phyloP scores from a whole-genome alignment of 1,140 invertebrate species.

The Saccostrea glomerata region DNA sequence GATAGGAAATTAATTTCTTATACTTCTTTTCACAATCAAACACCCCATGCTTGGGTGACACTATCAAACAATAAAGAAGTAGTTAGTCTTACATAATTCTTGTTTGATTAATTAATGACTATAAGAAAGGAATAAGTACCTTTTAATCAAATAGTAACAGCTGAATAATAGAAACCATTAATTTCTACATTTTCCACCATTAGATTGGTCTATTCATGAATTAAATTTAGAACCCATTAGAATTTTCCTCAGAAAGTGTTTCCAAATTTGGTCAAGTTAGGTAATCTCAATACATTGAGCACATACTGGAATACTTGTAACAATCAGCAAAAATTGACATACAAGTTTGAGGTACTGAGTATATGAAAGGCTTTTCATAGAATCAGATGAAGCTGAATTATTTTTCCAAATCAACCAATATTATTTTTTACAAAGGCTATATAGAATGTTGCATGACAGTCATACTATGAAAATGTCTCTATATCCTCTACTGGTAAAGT shows the following conservation, averaged over 20 bases:
- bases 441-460: too few relatives aligned
- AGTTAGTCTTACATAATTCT: conserved; percentile 8
- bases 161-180: not conserved
- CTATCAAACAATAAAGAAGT: not conserved
- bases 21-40: not conserved
- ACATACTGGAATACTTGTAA: too few relatives aligned
- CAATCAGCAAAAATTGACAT: too few relatives aligned
- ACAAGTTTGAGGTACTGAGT: too few relatives aligned
- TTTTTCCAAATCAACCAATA: too few relatives aligned
- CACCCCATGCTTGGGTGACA: not conserved
- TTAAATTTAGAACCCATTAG: not conserved
- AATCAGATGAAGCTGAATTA: too few relatives aligned
- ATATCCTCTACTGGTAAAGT: too few relatives aligned
- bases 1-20: not conserved
- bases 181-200: not conserved
- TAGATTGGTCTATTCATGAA: conserved; percentile 8
- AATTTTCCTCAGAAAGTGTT: not conserved
- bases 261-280: not conserved
- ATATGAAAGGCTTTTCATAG: too few relatives aligned
- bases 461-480: too few relatives aligned
- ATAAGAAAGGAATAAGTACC: not conserved
- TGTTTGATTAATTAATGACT: conserved; percentile 22
- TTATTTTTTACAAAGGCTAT: too few relatives aligned
- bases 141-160: conserved; percentile 5
- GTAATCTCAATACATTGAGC: not conserved